These are phyloP conservation scores for Synanthedon andrenaeformis DNA, from an alignment of 2,888 invertebrate species.

Conservation along the genomic window DNA sequence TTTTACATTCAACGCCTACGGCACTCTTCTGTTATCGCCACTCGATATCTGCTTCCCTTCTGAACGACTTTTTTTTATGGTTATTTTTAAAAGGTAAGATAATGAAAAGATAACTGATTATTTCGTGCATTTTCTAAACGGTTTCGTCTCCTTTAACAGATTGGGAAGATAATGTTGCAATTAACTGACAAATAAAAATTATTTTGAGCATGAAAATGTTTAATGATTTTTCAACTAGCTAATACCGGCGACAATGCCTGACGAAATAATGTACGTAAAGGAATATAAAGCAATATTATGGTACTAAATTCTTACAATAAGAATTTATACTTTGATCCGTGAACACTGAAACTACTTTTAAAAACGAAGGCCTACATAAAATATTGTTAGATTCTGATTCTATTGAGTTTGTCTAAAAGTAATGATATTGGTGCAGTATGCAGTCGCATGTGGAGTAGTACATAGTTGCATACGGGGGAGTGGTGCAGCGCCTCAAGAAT, in stretches of 20 bases:
- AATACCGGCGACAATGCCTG: too few relatives aligned
- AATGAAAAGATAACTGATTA: too few relatives aligned
- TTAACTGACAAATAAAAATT: slow-evolving; percentile 3
- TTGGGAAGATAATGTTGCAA: not conserved
- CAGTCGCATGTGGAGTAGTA: too few relatives aligned
- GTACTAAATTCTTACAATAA: too few relatives aligned
- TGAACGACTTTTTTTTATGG: slow-evolving; percentile 6
- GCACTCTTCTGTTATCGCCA: slow-evolving; percentile 8
- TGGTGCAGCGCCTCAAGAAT: slow-evolving; percentile 5
- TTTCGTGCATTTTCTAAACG: slow-evolving; percentile 1
- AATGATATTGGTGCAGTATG: not conserved
- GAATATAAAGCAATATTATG: too few relatives aligned
- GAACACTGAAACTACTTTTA: too few relatives aligned
- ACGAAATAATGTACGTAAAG: too few relatives aligned
- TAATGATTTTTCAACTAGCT: too few relatives aligned
- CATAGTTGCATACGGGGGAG: not conserved
- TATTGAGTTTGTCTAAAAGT: not conserved
- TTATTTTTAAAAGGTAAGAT: not conserved
- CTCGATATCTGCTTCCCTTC: slow-evolving; percentile 7
- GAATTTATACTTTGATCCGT: too few relatives aligned
- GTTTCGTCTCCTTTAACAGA: slow-evolving; percentile 1
- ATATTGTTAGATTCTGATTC: too few relatives aligned
- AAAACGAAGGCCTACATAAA: too few relatives aligned
- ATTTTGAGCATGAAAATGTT: too few relatives aligned
- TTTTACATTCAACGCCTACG: slow-evolving; percentile 15